Evolutionary conservation across 2,888 invertebrate species (phyloP).

Genomic region (Parthenolecanium corni): DNA sequence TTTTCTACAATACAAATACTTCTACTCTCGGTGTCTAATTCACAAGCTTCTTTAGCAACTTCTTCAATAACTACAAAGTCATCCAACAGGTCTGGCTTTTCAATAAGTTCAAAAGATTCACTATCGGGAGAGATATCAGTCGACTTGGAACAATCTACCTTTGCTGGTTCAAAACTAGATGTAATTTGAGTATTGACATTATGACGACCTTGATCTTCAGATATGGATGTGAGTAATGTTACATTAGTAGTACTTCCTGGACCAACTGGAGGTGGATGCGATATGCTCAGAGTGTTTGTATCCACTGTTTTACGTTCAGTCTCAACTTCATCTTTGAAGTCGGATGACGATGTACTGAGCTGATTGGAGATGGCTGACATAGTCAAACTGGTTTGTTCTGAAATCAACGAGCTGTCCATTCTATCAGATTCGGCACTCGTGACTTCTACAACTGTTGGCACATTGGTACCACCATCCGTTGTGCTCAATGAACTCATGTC

Average conservation of each 20-base stretch:
- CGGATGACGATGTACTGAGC: slow-evolving; percentile 37
- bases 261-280: slow-evolving; percentile 18
- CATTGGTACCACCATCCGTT: slow-evolving; percentile 16
- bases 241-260: slow-evolving; percentile 41
- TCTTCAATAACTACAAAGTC: slow-evolving; percentile 82
- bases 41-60: slow-evolving; percentile 73
- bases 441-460: slow-evolving; percentile 39
- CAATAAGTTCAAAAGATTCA: slow-evolving; percentile 77
- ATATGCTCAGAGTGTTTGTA: neutral
- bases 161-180: slow-evolving; percentile 35
- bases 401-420: slow-evolving; percentile 36
- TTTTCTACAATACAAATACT: slow-evolving; percentile 51
- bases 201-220: slow-evolving; percentile 42
- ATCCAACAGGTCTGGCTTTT: slow-evolving; percentile 67
- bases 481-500: slow-evolving; percentile 17
- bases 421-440: slow-evolving; percentile 41
- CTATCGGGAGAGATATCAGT: slow-evolving; percentile 38
- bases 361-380: slow-evolving; percentile 42
- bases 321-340: slow-evolving; percentile 36
- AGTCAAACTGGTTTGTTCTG: slow-evolving; percentile 38
- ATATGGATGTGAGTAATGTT: slow-evolving; percentile 43
- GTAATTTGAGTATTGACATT: slow-evolving; percentile 47
- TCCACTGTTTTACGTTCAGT: slow-evolving; percentile 35
- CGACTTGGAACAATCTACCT: neutral
- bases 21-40: slow-evolving; percentile 70